Evolutionary conservation across 2,888 invertebrate species (phyloP), one percentile per base, ranked within the genome.

Genomic region (Romanomermis culicivorax): DNA sequence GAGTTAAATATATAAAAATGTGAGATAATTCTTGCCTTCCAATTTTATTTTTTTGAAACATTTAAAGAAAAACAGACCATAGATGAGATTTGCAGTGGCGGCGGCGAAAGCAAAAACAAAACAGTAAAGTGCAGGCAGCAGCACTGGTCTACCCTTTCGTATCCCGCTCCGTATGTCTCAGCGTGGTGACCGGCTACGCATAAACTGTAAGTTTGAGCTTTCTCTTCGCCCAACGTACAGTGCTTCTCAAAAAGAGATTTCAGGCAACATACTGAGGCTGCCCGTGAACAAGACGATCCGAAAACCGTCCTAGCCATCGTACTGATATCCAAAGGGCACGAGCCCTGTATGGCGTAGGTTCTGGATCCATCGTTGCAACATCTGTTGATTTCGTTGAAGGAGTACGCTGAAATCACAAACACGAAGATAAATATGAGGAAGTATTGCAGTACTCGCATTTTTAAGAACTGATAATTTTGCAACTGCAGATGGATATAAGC

Each of bases 191-290:
- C 11, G 17, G 36, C 17, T 36, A 17, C 36, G 17, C 36, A 36
- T 17, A 17, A 11, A 17, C 36, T 36, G 17, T 36, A 36, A 7
- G 36, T 36, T 7, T 36, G 36, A 36, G 62, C 63, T 23, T 57
- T 51, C 7, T 58, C 54, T 0, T 61, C 58, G 42, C 57, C 64
- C 27, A 58, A 59, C 49, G 60, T 60, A 56, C 67, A 67, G 3
- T 64, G 58, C 17, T 58, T 57, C 48, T 67, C 67, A n/a, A 67
- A 56, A 26, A 63, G 55, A 36, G 64, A 59, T 24, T 67, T 60
- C 24, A 67, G 61, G 57, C 67, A 67, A 53, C 67, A 67, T 29
- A 67, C 66, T 1, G 63, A 63, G 4, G 65, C 67, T 2, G 65
- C 56, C 51, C 64, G 27, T n/a, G 54, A 43, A 50, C 59, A 59